Percentiles rank a stretch among this genome's conserved stretches.
Conservation (phyloP, 1,140 invertebrate species). For the Whitmania pigra region DNA sequence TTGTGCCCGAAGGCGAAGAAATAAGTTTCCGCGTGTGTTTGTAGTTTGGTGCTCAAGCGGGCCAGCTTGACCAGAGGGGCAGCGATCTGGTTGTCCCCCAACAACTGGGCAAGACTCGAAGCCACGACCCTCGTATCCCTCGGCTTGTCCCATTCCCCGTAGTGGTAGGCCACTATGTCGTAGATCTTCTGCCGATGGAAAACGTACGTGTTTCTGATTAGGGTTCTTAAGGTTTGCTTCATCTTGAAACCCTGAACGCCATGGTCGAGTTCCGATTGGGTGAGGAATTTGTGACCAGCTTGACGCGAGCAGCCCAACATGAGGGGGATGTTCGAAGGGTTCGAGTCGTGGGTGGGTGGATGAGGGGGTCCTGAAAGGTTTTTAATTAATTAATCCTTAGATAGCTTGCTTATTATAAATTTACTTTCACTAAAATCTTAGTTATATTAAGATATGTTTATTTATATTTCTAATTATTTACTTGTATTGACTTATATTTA, state of each 20-base stretch:
- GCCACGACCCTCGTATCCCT: slow-evolving; percentile 82
- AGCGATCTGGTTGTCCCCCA: slow-evolving; percentile 74
- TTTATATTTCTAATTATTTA: no score
- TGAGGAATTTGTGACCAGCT: not conserved
- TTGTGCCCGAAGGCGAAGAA: slow-evolving; percentile 35
- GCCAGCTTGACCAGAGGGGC: slow-evolving; percentile 73
- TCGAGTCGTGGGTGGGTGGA: no score
- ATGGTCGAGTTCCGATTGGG: not conserved
- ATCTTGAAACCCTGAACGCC: not conserved
- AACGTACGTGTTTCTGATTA: slow-evolving; percentile 71
- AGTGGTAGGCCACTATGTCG: slow-evolving; percentile 90
- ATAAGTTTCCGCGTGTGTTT: slow-evolving; percentile 32
- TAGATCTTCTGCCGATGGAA: slow-evolving; percentile 89
- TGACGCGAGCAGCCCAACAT: not conserved
- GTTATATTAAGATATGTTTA: no score
- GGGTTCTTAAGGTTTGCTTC: slow-evolving; percentile 61
- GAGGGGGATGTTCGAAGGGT: not conserved
- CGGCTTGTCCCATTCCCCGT: slow-evolving; percentile 77
- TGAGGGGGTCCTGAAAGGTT: no score
- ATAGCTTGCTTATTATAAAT: no score
- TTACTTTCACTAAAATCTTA: no score
- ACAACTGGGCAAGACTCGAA: slow-evolving; percentile 75
- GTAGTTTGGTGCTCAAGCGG: slow-evolving; percentile 41
- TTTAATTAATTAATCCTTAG: no score
- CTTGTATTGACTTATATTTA: no score